phyloP scores from a whole-genome alignment of 1,140 invertebrate species.

The Drosophila obscura region DNA sequence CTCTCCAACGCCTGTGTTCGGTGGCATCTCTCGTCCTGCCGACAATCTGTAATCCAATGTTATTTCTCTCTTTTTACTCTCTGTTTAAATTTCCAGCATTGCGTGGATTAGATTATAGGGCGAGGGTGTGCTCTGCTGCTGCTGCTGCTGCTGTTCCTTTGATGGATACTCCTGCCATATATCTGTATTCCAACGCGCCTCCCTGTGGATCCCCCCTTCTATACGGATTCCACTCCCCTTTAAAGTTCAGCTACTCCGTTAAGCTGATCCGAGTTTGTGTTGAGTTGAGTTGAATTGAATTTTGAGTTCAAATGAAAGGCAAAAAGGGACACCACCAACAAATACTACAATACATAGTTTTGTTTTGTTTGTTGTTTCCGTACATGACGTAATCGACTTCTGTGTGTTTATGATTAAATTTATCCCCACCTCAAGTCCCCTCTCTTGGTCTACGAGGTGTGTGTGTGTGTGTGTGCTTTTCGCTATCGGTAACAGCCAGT shows the following conservation, averaged over 20 bases:
- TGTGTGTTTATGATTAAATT: constrained; percentile 79
- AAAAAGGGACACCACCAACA: constrained; percentile 32
- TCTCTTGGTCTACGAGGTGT: background rate
- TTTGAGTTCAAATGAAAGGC: constrained; percentile 65
- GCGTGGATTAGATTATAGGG: constrained; percentile 52
- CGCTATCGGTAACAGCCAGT: constrained; percentile 76
- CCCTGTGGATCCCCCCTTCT: constrained; percentile 19
- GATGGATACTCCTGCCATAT: constrained; percentile 23
- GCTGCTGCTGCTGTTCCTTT: constrained; percentile 8
- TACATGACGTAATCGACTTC: constrained; percentile 73
- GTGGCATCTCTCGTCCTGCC: constrained; percentile 7
- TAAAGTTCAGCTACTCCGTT: constrained; percentile 18
- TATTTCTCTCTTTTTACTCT: constrained; percentile 15
- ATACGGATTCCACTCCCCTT: constrained; percentile 2
- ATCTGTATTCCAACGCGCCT: too few species aligned
- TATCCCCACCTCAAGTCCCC: constrained; percentile 15
- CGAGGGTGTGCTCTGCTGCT: background rate
- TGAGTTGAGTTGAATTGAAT: constrained; percentile 14
- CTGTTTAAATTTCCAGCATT: constrained; percentile 47
- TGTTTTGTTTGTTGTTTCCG: constrained; percentile 47
- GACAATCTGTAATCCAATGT: constrained; percentile 55
- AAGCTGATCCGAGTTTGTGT: background rate
- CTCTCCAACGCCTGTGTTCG: too few species aligned
- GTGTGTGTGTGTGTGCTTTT: constrained; percentile 12
- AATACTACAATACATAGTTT: constrained; percentile 55